Percentiles rank a stretch among this genome's conserved stretches.
phyloP scores from a whole-genome alignment of 1,140 invertebrate genomes.

The Lucilia cuprina region DNA sequence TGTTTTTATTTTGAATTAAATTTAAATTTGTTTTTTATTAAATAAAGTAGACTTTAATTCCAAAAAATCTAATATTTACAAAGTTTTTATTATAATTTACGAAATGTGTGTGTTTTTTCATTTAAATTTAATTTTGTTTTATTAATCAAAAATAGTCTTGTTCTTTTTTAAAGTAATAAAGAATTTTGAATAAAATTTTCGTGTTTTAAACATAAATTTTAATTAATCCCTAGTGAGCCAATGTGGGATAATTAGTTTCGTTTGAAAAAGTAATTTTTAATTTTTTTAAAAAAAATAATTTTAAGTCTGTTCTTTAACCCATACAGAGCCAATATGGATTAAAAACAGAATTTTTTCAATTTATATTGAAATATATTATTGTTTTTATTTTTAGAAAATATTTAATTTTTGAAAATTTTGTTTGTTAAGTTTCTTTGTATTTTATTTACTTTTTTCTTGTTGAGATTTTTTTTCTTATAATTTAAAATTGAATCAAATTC shows the following conservation, averaged over 20 bases:
- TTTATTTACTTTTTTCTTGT: conserved; percentile 20
- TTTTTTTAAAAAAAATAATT: neutral
- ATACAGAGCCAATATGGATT: conserved; percentile 17
- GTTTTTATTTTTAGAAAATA: no score
- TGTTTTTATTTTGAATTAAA: conserved; percentile 16
- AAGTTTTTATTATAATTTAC: neutral
- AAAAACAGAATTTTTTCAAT: no score
- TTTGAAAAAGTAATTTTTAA: neutral
- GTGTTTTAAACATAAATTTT: no score
- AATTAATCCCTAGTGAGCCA: no score
- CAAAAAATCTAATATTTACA: conserved; percentile 35
- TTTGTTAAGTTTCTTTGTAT: neutral
- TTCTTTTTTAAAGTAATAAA: neutral
- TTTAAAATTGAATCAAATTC: conserved; percentile 63
- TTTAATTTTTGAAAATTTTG: neutral
- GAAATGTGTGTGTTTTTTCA: neutral
- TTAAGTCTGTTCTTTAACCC: neutral
- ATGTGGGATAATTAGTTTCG: no score
- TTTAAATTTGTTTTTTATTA: conserved; percentile 20
- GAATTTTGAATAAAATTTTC: neutral
- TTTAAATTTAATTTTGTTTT: neutral
- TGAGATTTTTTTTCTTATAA: conserved; percentile 32
- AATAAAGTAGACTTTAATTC: conserved; percentile 26
- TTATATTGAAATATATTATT: no score
- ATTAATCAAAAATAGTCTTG: conserved; percentile 13